phyloP scores from a whole-genome alignment of 92 coral and sea anemone genomes.

The Metridium senile region DNA sequence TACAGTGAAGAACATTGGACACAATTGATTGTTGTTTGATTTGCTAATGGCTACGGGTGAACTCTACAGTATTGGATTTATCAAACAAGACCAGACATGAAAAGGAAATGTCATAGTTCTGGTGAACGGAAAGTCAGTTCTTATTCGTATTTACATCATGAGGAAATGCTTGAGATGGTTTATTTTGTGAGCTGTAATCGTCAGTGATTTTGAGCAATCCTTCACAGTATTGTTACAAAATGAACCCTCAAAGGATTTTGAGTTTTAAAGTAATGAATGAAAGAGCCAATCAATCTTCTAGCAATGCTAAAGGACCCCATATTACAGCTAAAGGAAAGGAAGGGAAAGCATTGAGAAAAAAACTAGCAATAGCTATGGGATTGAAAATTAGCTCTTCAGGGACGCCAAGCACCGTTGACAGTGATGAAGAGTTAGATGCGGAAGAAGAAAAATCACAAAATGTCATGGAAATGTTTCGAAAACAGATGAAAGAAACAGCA shows the following conservation, averaged over 20 bases:
- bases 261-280: background rate
- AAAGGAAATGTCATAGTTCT: background rate
- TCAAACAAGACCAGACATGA: background rate
- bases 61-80: background rate
- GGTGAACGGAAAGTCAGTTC: background rate
- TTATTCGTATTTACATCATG: background rate
- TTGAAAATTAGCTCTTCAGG: constrained; percentile 5
- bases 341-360: constrained; percentile 30
- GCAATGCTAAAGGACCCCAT: constrained; percentile 3
- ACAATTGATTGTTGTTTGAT: background rate
- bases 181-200: background rate
- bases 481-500: constrained; percentile 15
- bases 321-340: constrained; percentile 38
- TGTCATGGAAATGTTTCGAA: constrained; percentile 22
- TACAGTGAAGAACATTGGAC: background rate
- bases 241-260: background rate
- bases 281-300: background rate
- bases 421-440: constrained; percentile 15
- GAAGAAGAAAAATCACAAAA: constrained; percentile 8
- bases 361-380: constrained; percentile 36
- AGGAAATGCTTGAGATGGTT: background rate
- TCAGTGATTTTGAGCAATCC: background rate
- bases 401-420: constrained; percentile 21
- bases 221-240: background rate
- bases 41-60: background rate